These are phyloP conservation scores for Myotis davidii DNA, from an alignment of 2,113 vertebrate genomes.

Conservation along the genomic window DNA sequence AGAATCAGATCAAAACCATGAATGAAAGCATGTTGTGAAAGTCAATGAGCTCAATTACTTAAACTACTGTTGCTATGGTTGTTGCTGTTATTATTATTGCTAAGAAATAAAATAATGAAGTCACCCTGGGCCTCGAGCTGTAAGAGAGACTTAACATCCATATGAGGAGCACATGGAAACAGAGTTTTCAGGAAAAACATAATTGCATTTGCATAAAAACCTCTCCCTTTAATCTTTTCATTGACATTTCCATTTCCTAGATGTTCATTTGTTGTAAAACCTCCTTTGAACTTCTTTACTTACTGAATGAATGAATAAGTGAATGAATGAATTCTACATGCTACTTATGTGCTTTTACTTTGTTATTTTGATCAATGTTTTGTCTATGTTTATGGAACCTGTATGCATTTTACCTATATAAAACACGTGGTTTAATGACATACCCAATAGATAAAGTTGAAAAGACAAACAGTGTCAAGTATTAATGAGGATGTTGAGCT, in stretches of 20 bases:
- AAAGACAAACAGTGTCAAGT: constrained; percentile 9
- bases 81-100: neutral
- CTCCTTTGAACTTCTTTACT: neutral
- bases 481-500: neutral
- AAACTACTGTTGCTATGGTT: neutral
- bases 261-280: neutral
- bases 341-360: neutral
- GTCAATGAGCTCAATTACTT: neutral
- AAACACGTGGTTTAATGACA: neutral
- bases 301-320: neutral
- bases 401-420: neutral
- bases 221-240: neutral
- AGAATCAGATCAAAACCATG: neutral
- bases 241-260: neutral
- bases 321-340: neutral
- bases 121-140: neutral
- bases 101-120: neutral
- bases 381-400: neutral
- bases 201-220: neutral
- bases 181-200: neutral
- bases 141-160: neutral
- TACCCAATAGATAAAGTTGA: neutral
- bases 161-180: neutral
- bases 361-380: neutral
- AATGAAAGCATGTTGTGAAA: neutral